A percentile compares a stretch with the other conserved stretches of the same genome.
Conservation (phyloP, 2,888 invertebrate genomes). For the Pemphredon lugubris region DNA sequence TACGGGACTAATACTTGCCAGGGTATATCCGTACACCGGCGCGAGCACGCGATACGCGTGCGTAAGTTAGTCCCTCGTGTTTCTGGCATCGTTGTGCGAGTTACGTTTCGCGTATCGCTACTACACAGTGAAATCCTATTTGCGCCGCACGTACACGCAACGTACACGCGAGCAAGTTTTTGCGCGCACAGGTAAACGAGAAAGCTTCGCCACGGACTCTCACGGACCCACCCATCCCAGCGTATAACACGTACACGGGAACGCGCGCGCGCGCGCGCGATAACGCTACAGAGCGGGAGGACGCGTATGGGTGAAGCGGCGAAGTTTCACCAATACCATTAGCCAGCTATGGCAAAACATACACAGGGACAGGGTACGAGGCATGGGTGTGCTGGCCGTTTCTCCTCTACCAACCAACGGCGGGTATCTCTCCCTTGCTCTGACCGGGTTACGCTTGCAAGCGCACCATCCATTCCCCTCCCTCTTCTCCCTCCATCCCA, state of each 20-base stretch:
- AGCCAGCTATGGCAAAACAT: conserved; percentile 43
- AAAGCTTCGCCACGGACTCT: conserved; percentile 11
- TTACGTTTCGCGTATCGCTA: background rate
- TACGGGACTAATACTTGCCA: no score
- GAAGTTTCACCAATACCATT: conserved; percentile 43
- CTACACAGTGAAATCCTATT: conserved; percentile 21
- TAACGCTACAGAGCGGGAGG: conserved; percentile 30
- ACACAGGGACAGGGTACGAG: conserved; percentile 41
- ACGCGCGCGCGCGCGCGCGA: conserved; percentile 14
- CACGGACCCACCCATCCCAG: background rate
- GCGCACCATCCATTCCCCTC: conserved; percentile 15
- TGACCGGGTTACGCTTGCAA: conserved; percentile 59
- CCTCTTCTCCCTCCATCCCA: background rate
- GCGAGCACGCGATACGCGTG: conserved; percentile 5
- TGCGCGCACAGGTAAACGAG: conserved; percentile 28
- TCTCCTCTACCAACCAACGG: conserved; percentile 26
- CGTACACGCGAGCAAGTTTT: conserved; percentile 27
- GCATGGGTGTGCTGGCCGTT: conserved; percentile 24
- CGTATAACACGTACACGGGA: background rate
- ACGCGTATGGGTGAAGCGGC: conserved; percentile 27
- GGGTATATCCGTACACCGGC: conserved; percentile 28
- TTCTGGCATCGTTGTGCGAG: background rate
- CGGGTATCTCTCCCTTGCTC: conserved; percentile 39
- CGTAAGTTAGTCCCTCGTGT: conserved; percentile 1
- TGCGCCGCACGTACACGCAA: conserved; percentile 2